Conservation (phyloP, 2,113 vertebrate species). For the Phainopepla nitens region DNA sequence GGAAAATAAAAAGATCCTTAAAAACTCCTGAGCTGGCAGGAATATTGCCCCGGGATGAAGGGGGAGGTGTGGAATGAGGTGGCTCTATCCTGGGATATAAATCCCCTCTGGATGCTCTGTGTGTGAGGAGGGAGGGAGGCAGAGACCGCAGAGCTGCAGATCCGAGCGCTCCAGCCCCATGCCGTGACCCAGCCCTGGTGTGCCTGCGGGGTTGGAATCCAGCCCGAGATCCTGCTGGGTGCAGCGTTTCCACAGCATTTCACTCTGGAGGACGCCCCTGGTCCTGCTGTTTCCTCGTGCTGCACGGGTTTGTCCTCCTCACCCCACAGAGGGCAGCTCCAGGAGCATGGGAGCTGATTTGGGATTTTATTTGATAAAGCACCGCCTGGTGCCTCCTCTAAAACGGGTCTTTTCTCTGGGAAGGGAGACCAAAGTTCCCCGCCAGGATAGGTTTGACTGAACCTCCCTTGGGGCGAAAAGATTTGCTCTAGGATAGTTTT, state of each 20-base stretch:
- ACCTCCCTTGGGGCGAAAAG: not conserved
- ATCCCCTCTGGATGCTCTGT: not conserved
- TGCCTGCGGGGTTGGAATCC: not conserved
- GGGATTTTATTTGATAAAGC: not conserved
- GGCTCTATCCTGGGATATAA: not conserved
- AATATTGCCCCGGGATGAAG: not conserved
- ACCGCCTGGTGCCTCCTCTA: rapidly evolving
- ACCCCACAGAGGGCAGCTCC: not conserved
- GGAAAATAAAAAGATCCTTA: not conserved
- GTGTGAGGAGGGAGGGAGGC: not conserved
- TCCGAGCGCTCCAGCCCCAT: too few species aligned
- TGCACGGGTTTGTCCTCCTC: not conserved
- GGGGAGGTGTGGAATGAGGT: not conserved
- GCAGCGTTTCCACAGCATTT: not conserved
- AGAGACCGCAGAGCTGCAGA: not conserved
- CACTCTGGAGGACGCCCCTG: too few species aligned
- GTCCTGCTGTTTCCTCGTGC: not conserved
- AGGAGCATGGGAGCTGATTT: not conserved
- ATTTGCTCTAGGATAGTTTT: not conserved
- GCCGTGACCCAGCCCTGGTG: too few species aligned
- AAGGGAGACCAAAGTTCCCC: not conserved
- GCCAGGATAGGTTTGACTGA: not conserved
- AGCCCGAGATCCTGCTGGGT: not conserved
- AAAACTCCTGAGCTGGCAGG: not conserved
- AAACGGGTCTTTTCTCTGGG: not conserved